Evolutionary conservation across 2,888 invertebrate genomes (phyloP), one percentile per base, ranked within the genome.

Genomic region (Drosophila suboccidentalis): DNA sequence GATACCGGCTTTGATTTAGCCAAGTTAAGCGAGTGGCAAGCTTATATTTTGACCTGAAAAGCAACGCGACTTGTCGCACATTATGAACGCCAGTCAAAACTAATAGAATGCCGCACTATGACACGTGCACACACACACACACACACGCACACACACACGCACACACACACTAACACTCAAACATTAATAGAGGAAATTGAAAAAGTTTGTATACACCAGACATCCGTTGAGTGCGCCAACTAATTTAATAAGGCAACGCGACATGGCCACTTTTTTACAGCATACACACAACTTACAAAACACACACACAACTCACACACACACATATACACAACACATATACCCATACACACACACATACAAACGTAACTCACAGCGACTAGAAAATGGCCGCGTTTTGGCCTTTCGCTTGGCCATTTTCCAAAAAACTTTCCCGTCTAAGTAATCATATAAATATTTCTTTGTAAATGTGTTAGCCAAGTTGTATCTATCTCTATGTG

Each of bases 361-460:
- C 61, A 54, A 43, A 34, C 39, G 38, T 22, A 44, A n/a, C 22
- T 46, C 38, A 51, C 61, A 75, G 57, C 54, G 61, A 32, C 61
- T 47, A 64, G 46, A 32, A 68, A 77, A 74, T 71, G 64, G 62
- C 46, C 51, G 60, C 44, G 9, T 54, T 60, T 57, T 58, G 64
- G 59, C 29, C 57, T 26, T 74, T 79, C 78, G 51, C 67, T 79
- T 72, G 66, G 63, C 51, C 62, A 59, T 62, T 74, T 80, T 71
- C 47, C 58, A 69, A 64, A 71, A 75, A 75, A 71, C 69, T 65
- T 74, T 82, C 63, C 64, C 11, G 51, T 68, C 71, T 63, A 71
- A 75, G 78, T 87, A 87, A 86, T 85, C 88, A 86, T 85, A 86
- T 87, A 85, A 85, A 85, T 82, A 85, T 86, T 78, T 73, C 60